These are phyloP conservation scores for Cottoperca gobio DNA, from an alignment of 2,797 vertebrate species.

Conservation along the genomic window DNA sequence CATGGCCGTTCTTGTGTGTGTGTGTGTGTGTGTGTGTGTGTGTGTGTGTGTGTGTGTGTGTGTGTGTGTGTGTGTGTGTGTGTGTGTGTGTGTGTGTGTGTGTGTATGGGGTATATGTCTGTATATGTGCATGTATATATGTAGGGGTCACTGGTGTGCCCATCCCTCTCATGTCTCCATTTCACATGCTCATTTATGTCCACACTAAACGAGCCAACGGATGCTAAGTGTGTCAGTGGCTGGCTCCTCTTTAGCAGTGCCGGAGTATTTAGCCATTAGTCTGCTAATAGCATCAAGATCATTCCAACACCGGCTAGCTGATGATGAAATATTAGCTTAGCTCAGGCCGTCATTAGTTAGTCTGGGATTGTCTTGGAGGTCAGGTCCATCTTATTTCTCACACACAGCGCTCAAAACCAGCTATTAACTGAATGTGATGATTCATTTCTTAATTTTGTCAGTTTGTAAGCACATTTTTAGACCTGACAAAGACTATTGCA, in stretches of 20 bases:
- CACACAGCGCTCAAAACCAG: conserved; percentile 48
- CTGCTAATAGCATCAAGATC: conserved; percentile 81
- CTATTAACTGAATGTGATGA: conserved; percentile 50
- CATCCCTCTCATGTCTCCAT: conserved; percentile 79
- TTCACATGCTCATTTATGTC: conserved; percentile 75
- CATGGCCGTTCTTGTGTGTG: conserved; percentile 59
- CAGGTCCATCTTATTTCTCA: conserved; percentile 66
- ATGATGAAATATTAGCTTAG: conserved; percentile 87
- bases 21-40: conserved; percentile 39
- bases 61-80: conserved; percentile 30
- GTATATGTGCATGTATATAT: conserved; percentile 46
- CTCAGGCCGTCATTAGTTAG: conserved; percentile 77
- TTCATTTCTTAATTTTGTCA: conserved; percentile 40
- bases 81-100: conserved; percentile 26
- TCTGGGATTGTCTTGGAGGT: conserved; percentile 79
- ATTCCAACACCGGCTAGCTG: conserved; percentile 75
- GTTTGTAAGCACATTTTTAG: neutral
- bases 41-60: conserved; percentile 30
- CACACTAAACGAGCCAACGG: conserved; percentile 77
- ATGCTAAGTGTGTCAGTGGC: conserved; percentile 74
- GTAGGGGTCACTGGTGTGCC: conserved; percentile 76
- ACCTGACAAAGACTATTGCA: neutral
- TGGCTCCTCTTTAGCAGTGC: conserved; percentile 74
- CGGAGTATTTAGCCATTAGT: conserved; percentile 83
- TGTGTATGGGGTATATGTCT: conserved; percentile 28